Evolutionary conservation across 2,797 vertebrate genomes (phyloP).

Genomic region (Trachops cirrhosus): DNA sequence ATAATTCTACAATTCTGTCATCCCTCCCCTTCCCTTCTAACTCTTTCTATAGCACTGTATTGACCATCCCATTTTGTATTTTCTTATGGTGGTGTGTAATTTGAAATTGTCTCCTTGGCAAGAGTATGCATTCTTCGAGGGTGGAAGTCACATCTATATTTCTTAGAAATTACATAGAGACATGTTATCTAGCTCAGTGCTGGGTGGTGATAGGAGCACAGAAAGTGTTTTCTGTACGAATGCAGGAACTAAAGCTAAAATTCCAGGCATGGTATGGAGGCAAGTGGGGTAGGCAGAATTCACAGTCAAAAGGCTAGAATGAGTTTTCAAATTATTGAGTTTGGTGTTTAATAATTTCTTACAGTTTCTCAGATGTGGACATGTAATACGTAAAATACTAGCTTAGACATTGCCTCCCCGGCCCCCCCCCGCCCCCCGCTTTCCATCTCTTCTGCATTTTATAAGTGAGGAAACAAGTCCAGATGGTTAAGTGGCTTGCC

Average conservation of each 20-base stretch:
- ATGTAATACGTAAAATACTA: constrained; percentile 1
- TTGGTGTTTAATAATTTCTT: constrained; percentile 2
- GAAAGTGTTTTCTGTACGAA: constrained; percentile 43
- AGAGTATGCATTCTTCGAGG: background rate
- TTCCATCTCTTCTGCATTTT: background rate
- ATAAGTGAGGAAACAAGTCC: constrained; percentile 24
- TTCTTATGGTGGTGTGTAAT: background rate
- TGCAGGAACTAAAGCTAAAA: constrained; percentile 18
- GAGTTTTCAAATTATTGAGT: background rate
- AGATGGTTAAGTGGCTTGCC: constrained; percentile 3
- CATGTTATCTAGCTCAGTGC: background rate
- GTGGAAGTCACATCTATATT: background rate
- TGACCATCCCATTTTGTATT: background rate
- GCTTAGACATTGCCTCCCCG: background rate
- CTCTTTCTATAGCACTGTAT: constrained; percentile 10
- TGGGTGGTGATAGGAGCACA: background rate
- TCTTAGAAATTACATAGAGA: constrained; percentile 27
- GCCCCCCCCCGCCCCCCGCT: too few species aligned
- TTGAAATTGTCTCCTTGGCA: constrained; percentile 28
- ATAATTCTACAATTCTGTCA: constrained; percentile 2
- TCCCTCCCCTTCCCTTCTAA: background rate
- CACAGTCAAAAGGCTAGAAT: background rate
- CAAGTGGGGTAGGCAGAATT: background rate
- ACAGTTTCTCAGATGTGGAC: background rate
- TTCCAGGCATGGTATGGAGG: background rate